A percentile compares a stretch with the other conserved stretches of the same genome.
These are phyloP conservation scores for Bombus sylvicola DNA, from an alignment of 1,140 invertebrate species.

Conservation along the genomic window DNA sequence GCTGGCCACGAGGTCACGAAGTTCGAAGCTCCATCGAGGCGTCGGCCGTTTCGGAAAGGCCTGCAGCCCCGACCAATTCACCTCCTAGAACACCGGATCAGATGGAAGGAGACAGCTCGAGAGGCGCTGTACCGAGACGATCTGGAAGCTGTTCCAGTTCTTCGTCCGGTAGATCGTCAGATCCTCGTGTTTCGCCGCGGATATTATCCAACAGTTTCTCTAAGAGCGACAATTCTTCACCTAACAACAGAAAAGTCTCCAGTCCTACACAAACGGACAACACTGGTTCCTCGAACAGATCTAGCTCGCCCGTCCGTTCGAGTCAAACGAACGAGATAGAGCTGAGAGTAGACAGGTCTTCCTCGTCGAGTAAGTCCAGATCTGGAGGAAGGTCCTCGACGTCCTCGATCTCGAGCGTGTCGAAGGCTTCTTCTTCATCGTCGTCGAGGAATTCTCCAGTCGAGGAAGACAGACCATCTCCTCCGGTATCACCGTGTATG, in stretches of 20 bases:
- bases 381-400: constrained; percentile 60
- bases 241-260: constrained; percentile 71
- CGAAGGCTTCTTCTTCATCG: constrained; percentile 73
- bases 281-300: constrained; percentile 65
- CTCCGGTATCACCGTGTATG: constrained; percentile 71
- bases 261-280: constrained; percentile 79
- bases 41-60: constrained; percentile 53
- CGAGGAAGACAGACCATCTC: constrained; percentile 50
- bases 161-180: constrained; percentile 72
- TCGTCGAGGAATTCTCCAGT: constrained; percentile 71
- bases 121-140: constrained; percentile 68
- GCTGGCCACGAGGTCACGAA: constrained; percentile 56
- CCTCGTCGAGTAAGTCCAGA: constrained; percentile 57
- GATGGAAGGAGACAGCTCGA: constrained; percentile 37
- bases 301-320: constrained; percentile 48
- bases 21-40: constrained; percentile 48
- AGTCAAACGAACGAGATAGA: constrained; percentile 63
- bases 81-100: constrained; percentile 69
- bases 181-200: constrained; percentile 57
- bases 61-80: constrained; percentile 65
- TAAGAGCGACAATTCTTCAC: constrained; percentile 34
- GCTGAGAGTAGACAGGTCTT: constrained; percentile 57
- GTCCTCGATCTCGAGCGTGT: constrained; percentile 67
- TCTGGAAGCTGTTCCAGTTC: constrained; percentile 76
- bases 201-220: constrained; percentile 53